Percentiles rank a stretch among this genome's conserved stretches.
phyloP scores from a whole-genome alignment of 2,888 invertebrate genomes.

The Napeogenes inachia region DNA sequence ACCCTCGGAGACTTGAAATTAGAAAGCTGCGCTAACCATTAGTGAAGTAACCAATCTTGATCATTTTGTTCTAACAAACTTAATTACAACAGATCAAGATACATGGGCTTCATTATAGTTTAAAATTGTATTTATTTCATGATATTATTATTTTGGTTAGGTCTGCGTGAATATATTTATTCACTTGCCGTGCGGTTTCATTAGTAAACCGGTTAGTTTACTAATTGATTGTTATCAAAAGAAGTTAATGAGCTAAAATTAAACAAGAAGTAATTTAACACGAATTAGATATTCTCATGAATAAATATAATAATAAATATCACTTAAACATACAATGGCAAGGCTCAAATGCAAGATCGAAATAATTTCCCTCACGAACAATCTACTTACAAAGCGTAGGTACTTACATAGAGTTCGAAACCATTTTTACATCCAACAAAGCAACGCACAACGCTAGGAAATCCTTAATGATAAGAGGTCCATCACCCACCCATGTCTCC shows the following conservation, averaged over 20 bases:
- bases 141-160: slow-evolving; percentile 3
- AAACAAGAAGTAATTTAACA: not conserved
- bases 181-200: not conserved
- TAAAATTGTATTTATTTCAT: slow-evolving; percentile 19
- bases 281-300: slow-evolving; percentile 1
- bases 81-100: slow-evolving; percentile 34
- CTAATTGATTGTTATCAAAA: not conserved
- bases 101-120: slow-evolving; percentile 16
- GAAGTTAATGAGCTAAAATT: not conserved
- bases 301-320: slow-evolving; percentile 6
- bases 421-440: slow-evolving; percentile 61
- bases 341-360: slow-evolving; percentile 21
- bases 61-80: slow-evolving; percentile 40
- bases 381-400: slow-evolving; percentile 61
- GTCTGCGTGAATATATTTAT: not conserved
- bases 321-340: slow-evolving; percentile 2
- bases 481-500: slow-evolving; percentile 72
- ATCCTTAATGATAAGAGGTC: slow-evolving; percentile 55
- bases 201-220: not conserved
- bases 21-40: slow-evolving; percentile 57
- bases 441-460: slow-evolving; percentile 63
- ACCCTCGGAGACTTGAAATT: slow-evolving; percentile 75
- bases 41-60: slow-evolving; percentile 51
- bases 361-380: slow-evolving; percentile 59
- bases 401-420: slow-evolving; percentile 51